A percentile compares a stretch with the other conserved stretches of the same genome.
Evolutionary conservation across 2,113 vertebrate genomes (phyloP).

Genomic region (Amphiprion ocellaris): DNA sequence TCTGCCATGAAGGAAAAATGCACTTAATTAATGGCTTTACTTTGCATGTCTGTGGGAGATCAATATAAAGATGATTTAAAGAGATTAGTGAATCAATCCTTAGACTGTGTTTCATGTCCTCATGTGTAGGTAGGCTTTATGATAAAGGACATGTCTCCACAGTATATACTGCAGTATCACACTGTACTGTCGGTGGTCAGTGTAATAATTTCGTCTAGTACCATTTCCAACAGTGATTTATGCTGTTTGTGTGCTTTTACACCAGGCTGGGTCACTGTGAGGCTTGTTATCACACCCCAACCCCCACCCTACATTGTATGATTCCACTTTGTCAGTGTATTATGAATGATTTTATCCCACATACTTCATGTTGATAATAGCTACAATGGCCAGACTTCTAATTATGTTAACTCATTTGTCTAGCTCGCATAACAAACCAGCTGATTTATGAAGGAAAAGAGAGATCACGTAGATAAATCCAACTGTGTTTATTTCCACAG

Average conservation of each 20-base stretch:
- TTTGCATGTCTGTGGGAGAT: background rate
- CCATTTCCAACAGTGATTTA: constrained; percentile 44
- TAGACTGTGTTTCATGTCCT: background rate
- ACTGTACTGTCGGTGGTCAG: background rate
- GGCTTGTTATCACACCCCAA: background rate
- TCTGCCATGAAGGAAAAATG: constrained; percentile 81
- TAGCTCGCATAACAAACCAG: constrained; percentile 19
- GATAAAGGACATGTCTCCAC: background rate
- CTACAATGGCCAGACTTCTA: constrained; percentile 40
- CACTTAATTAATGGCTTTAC: constrained; percentile 29
- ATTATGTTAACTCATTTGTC: constrained; percentile 54
- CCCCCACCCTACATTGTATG: constrained; percentile 15
- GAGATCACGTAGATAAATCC: constrained; percentile 13
- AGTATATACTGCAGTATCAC: background rate
- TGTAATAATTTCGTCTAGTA: background rate
- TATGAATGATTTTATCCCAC: constrained; percentile 47
- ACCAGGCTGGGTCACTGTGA: background rate
- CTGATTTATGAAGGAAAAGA: constrained; percentile 37
- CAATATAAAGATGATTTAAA: constrained; percentile 18
- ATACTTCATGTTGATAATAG: constrained; percentile 35
- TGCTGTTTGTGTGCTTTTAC: constrained; percentile 8
- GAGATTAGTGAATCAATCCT: background rate
- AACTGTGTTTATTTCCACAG: background rate
- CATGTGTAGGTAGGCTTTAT: background rate
- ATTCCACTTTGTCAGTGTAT: constrained; percentile 26